Base-by-base conservation (phyloP, 37 sponge, comb jelly and placozoan genomes). In the Agelas oroides region DNA sequence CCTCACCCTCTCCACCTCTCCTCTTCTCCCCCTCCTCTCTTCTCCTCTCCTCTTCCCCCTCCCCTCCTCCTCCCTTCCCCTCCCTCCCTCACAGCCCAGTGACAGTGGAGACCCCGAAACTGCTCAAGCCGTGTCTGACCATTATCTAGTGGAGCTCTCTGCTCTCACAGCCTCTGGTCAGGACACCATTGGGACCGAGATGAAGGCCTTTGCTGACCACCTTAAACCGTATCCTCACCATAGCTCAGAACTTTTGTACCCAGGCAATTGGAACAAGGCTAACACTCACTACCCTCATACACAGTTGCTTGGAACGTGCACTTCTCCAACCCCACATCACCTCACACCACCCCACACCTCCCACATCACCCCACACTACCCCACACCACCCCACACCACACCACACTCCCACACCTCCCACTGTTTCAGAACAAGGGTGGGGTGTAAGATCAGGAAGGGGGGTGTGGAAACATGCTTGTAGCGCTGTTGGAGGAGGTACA, bases 221-320 rank as follows among this genome's bases (percentile, higher is more conserved):
- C 86, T 92, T 20, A 92, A 92, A 68, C 89, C 93, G 93, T 92
- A 92, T 92, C 93, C 88, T 79, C 5, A 40, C 16, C 18, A 17
- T 21, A 6, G n/a, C n/a, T n/a, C n/a, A n/a, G n/a, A n/a, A n/a
- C n/a, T 35, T 2, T 14, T 21, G 32, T 69, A 19, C 19, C 19
- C 59, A 20, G 16, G 16, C 16, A 57, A 16, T 19, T 57, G 18
- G 18, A 20, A 16, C 59, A 20, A n/a, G n/a, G n/a, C n/a, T n/a
- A n/a, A n/a, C n/a, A n/a, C n/a, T n/a, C n/a, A n/a, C n/a, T n/a
- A n/a, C n/a, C n/a, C n/a, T n/a, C n/a, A n/a, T n/a, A n/a, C n/a
- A n/a, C n/a, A n/a, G n/a, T n/a, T n/a, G n/a, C n/a, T n/a, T n/a
- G n/a, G n/a, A n/a, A n/a, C n/a, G n/a, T n/a, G n/a, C n/a, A n/a